These are phyloP conservation scores for Pristionchus japonicus DNA, from an alignment of 2,888 invertebrate genomes.

Conservation along the genomic window DNA sequence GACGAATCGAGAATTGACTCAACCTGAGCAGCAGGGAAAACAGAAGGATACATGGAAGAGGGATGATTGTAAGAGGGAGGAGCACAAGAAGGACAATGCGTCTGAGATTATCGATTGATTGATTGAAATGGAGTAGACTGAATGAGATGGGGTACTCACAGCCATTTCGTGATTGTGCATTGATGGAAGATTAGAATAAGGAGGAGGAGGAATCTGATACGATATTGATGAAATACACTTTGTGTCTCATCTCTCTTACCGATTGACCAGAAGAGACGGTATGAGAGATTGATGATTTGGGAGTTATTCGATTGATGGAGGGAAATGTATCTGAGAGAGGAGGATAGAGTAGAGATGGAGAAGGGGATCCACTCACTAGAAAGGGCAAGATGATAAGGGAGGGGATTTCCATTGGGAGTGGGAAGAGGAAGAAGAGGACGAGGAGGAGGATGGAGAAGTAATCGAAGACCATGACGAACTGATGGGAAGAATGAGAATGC, in stretches of 20 bases:
- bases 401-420: background rate
- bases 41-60: background rate
- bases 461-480: conserved; percentile 34
- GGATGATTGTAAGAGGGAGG: background rate
- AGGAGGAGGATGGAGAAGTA: conserved; percentile 33
- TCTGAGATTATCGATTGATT: background rate
- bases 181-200: background rate
- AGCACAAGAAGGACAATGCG: conserved; percentile 7
- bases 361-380: background rate
- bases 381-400: background rate
- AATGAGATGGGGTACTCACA: background rate
- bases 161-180: background rate
- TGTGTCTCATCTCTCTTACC: background rate
- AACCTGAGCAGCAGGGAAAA: conserved; percentile 3
- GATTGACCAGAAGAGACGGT: background rate
- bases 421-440: background rate
- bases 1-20: background rate
- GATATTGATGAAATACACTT: background rate
- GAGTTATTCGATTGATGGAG: background rate
- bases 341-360: background rate
- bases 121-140: no score
- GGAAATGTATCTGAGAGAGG: background rate
- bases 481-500: conserved; percentile 38
- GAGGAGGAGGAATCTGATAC: conserved; percentile 3
- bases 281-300: background rate